Conservation (phyloP, 2,113 vertebrate species). For the Phoxinus phoxinus region DNA sequence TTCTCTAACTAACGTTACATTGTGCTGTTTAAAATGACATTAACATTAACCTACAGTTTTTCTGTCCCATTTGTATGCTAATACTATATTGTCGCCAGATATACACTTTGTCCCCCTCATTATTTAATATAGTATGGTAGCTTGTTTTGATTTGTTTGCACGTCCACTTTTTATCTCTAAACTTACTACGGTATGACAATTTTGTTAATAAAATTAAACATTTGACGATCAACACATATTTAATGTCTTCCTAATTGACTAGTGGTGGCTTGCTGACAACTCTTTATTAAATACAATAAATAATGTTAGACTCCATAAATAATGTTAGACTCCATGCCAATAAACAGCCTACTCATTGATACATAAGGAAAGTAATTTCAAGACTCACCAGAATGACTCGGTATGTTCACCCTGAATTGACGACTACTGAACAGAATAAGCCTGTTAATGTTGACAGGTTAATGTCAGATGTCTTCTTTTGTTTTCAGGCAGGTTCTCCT, state of each 20-base stretch:
- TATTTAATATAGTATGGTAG: too few species aligned
- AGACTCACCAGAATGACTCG: neutral
- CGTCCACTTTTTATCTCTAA: too few species aligned
- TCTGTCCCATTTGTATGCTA: too few species aligned
- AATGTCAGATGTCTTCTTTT: constrained; percentile 3
- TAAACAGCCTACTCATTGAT: neutral
- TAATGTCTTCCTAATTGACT: neutral
- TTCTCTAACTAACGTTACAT: too few species aligned
- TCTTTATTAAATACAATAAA: neutral
- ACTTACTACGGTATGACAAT: too few species aligned
- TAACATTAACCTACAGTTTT: too few species aligned
- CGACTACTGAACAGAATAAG: neutral
- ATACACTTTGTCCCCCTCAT: too few species aligned
- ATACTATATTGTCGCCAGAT: too few species aligned
- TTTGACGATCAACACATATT: neutral
- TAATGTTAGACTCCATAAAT: neutral
- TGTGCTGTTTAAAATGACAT: too few species aligned
- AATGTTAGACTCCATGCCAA: neutral
- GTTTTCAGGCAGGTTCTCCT: neutral
- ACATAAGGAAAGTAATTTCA: neutral
- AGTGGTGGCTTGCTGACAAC: neutral
- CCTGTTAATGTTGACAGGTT: constrained; percentile 14
- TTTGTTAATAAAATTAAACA: too few species aligned
- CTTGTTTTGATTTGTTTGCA: too few species aligned
- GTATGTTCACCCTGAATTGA: neutral